phyloP scores from a whole-genome alignment of 2,888 invertebrate genomes.

The Drosophila tanythrix region DNA sequence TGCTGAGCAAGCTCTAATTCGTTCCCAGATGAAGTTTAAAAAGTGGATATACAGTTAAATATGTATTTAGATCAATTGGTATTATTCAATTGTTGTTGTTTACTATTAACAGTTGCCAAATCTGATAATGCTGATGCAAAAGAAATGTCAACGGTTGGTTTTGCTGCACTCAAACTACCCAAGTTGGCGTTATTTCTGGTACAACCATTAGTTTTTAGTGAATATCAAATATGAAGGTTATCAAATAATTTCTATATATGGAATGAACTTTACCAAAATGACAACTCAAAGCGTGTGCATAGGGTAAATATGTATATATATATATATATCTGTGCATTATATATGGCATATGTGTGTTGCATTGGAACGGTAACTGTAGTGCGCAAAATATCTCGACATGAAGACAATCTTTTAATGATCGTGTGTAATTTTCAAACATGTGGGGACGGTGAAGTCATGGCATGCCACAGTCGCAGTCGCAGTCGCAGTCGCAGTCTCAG shows the following conservation, averaged over 20 bases:
- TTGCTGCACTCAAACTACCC: neutral
- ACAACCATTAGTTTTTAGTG: neutral
- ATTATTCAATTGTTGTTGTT: neutral
- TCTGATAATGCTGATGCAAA: neutral
- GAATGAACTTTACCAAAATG: slow-evolving; percentile 27
- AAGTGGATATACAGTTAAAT: neutral
- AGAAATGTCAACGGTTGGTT: neutral
- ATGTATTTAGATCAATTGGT: neutral
- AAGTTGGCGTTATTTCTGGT: neutral
- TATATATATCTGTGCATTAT: neutral
- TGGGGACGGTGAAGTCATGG: slow-evolving; percentile 59
- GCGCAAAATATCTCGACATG: slow-evolving; percentile 78
- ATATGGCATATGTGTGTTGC: neutral
- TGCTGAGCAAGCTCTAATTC: neutral
- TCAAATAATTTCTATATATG: slow-evolving; percentile 8
- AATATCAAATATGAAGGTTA: slow-evolving; percentile 7
- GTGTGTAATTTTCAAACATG: slow-evolving; percentile 82
- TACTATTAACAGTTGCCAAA: neutral
- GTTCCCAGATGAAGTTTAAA: neutral
- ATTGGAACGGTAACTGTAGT: slow-evolving; percentile 34
- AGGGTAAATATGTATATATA: slow-evolving; percentile 5
- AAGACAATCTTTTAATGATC: slow-evolving; percentile 82
- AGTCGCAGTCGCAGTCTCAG: slow-evolving; percentile 26
- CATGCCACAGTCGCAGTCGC: slow-evolving; percentile 42
- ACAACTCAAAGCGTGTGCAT: slow-evolving; percentile 20